Evolutionary conservation across 2,888 invertebrate genomes (phyloP).

Genomic region (Pherbina coryleti): DNA sequence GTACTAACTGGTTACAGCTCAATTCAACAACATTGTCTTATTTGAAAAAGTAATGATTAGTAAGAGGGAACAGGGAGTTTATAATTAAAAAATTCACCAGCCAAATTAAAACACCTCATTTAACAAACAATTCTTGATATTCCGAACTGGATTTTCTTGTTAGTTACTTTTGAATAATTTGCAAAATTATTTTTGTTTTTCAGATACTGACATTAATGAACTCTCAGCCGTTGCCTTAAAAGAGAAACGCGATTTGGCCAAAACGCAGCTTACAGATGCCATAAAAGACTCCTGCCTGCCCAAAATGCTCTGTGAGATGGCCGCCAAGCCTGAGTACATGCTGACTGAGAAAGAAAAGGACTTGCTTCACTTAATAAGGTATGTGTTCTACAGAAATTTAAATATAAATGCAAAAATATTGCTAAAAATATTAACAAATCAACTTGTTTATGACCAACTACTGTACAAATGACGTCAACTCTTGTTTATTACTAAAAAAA

Average conservation of each 20-base stretch:
- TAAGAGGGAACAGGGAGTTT: too few relatives aligned
- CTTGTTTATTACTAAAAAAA: too few relatives aligned
- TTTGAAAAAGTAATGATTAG: too few relatives aligned
- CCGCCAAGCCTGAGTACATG: slow-evolving; percentile 66
- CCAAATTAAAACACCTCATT: neutral
- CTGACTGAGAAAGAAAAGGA: slow-evolving; percentile 68
- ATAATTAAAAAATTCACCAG: too few relatives aligned
- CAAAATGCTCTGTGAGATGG: slow-evolving; percentile 69
- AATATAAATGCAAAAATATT: neutral
- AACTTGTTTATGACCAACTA: too few relatives aligned
- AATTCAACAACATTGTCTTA: too few relatives aligned
- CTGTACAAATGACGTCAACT: too few relatives aligned
- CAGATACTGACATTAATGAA: slow-evolving; percentile 62
- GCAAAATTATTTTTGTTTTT: slow-evolving; percentile 24
- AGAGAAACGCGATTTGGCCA: slow-evolving; percentile 53
- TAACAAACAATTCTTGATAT: neutral
- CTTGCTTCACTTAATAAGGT: slow-evolving; percentile 67
- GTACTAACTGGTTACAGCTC: too few relatives aligned
- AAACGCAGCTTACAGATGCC: slow-evolving; percentile 64
- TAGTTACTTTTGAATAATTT: neutral
- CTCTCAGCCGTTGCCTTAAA: slow-evolving; percentile 59
- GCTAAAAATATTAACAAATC: too few relatives aligned
- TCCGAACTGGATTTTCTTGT: neutral
- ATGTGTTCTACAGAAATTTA: slow-evolving; percentile 39
- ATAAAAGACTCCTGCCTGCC: slow-evolving; percentile 68